Evolutionary conservation across 2,888 invertebrate genomes (phyloP), one percentile per base, ranked within the genome.

Genomic region (Volucella bombylans): DNA sequence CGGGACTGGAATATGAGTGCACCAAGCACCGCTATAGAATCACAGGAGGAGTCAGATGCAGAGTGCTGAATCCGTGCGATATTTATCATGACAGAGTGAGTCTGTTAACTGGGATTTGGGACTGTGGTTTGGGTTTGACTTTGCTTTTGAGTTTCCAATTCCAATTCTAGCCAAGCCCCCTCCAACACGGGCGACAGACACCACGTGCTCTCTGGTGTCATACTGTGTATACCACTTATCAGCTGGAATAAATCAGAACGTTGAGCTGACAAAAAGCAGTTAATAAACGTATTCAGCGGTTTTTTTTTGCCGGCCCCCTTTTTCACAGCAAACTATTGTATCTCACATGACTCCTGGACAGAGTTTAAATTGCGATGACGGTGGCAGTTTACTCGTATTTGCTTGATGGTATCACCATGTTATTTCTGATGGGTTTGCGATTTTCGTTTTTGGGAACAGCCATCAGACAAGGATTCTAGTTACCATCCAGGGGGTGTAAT

Each of bases 171-270:
- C 6, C 6, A 31, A 64, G 55, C 49, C 67, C 74, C 61, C 45
- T 12, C 31, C 41, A 64, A 64, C 50, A 82, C 31, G 2, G 18
- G 18, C 2, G 18, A 23, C 18, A 2, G 18, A 2, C 59, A 61
- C 38, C 67, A 67, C 68, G 73, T 73, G 83, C 74, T 79, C 52
- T 14, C 49, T 64, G 45, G 59, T 74, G 49, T 76, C 54, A 67
- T 45, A 38, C 64, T 15, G 12, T 68, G 31, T 31, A 31, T 31
- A 73, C 52, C 71, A 71, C 71, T 83, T 79, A 79, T 74, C 68
- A 57, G 73, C 12, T 65, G 64, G 15, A 59, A 83, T 83, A 74
- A 74, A 79, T 83, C 83, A 83, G 49, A 69, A 43, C 73, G 59
- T 49, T 15, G 41, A 61, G 47, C 69, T 79, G 78, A 68, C 78